Evolutionary conservation across 1,140 invertebrate genomes (phyloP), one percentile per base, ranked within the genome.

Genomic region (Drosophila biarmipes): DNA sequence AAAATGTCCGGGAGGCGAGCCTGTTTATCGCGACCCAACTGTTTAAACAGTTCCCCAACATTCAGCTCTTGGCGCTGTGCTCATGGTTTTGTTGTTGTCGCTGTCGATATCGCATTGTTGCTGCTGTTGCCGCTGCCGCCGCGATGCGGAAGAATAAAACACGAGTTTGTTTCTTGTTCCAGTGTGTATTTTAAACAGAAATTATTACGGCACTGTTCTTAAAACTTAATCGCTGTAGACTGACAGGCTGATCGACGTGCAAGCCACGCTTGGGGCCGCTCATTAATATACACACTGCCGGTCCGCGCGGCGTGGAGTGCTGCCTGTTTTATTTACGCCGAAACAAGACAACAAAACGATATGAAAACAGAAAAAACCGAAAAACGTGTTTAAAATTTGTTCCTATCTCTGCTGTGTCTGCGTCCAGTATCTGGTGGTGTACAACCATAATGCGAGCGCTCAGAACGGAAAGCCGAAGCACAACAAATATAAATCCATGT

Each of bases 181-280:
- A 80, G 58, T 45, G 43, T 75, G 55, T 63, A 59, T 72, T 75
- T 82, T 78, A 55, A 76, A 75, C 61, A 74, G 46, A 72, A 84
- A 87, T 79, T 79, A 87, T 87, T 87, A 81, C 82, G 78, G 75
- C 82, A 87, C 66, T 78, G 84, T 89, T 86, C 75, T 89, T 87
- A 68, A 73, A 87, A 80, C 77, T 87, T 84, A 84, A 74, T 87
- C 84, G 69, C 55, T 49, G 55, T 64, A 42, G 43, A 52, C 59
- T 56, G 73, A 57, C 74, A 49, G 53, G 56, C 68, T 59, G 78
- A 62, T 71, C 78, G 68, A 58, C 62, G 58, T 74, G 74, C 63
- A 69, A 82, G 64, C 73, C 64, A 78, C 64, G 73, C 68, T 86
- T 76, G 73, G 64, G 67, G 67, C 74, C 63, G 37, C 35, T 77